phyloP scores from a whole-genome alignment of 2,888 invertebrate species.

The Petrolisthes cinctipes region DNA sequence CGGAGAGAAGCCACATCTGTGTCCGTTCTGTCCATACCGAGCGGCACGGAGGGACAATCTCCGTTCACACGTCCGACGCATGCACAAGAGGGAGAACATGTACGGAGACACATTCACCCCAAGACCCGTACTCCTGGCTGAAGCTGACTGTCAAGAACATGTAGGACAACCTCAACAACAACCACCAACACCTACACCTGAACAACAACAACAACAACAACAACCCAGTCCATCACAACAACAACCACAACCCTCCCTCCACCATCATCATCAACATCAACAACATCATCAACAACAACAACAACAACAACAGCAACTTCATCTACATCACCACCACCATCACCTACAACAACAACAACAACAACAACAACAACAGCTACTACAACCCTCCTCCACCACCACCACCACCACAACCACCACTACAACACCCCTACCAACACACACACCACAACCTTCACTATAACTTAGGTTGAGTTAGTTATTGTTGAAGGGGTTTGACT shows the following conservation, averaged over 20 bases:
- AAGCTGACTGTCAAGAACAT: conserved; percentile 47
- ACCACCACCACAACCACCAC: background rate
- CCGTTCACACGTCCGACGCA: conserved; percentile 74
- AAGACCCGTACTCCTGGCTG: conserved; percentile 71
- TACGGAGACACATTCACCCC: conserved; percentile 75
- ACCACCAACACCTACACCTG: background rate
- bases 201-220: background rate
- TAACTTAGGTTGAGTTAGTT: conserved; percentile 18
- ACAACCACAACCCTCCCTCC: background rate
- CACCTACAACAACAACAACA: background rate
- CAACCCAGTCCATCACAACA: conserved; percentile 2
- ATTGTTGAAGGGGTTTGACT: background rate
- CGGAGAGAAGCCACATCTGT: conserved; percentile 68
- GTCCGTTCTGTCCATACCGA: conserved; percentile 75
- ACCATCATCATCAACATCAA: background rate
- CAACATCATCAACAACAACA: background rate
- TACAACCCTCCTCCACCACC: conserved; percentile 21
- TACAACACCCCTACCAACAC: background rate
- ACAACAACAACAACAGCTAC: background rate
- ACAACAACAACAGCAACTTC: background rate
- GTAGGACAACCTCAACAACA: conserved; percentile 26
- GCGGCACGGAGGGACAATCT: conserved; percentile 75
- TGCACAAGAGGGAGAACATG: conserved; percentile 74
- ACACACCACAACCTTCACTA: conserved; percentile 19
- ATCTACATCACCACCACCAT: background rate